These are phyloP conservation scores for Nymphalis polychloros DNA, from an alignment of 2,888 invertebrate genomes.

Conservation along the genomic window DNA sequence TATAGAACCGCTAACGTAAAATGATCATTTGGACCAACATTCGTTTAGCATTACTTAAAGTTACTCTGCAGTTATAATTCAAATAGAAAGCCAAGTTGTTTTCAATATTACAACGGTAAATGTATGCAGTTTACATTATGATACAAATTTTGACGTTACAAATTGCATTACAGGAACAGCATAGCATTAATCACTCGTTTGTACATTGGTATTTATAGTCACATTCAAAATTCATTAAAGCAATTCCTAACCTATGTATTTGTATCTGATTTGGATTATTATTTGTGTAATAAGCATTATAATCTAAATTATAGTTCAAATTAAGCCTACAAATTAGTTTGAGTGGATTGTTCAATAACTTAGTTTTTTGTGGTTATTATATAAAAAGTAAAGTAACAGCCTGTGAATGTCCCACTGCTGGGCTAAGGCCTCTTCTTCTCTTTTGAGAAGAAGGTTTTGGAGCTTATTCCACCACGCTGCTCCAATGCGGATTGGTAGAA, in stretches of 20 bases:
- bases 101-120: neutral
- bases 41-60: too few species aligned
- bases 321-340: too few species aligned
- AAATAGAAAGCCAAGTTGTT: neutral
- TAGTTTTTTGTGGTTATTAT: too few species aligned
- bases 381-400: too few species aligned
- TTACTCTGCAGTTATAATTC: neutral
- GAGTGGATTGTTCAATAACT: too few species aligned
- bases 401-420: too few species aligned
- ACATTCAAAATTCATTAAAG: slow-evolving; percentile 8
- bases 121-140: neutral
- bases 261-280: slow-evolving; percentile 3
- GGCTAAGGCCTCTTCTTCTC: too few species aligned
- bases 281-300: neutral
- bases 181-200: neutral
- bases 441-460: too few species aligned
- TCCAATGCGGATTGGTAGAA: too few species aligned
- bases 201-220: neutral
- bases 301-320: neutral
- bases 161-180: neutral
- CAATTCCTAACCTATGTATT: slow-evolving; percentile 1
- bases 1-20: too few species aligned
- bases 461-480: too few species aligned
- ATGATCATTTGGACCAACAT: too few species aligned
- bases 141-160: neutral